These are phyloP conservation scores for Meda fulgida DNA, from an alignment of 2,797 vertebrate genomes.

Conservation along the genomic window DNA sequence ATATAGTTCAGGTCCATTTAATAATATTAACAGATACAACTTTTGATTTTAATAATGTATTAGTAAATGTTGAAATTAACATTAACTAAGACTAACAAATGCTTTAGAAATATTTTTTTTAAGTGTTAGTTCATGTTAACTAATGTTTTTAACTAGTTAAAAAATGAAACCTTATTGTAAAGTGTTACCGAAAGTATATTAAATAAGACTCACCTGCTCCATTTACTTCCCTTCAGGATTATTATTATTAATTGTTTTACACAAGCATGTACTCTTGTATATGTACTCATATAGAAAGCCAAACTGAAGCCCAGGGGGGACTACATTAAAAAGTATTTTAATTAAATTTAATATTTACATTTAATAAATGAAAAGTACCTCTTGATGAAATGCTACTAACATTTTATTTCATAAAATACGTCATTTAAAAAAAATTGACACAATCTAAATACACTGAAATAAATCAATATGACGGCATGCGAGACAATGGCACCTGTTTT, in stretches of 20 bases:
- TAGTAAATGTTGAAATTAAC: neutral
- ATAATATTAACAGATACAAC: neutral
- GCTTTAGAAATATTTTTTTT: neutral
- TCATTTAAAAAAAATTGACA: constrained; percentile 78
- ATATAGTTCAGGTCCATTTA: too few species aligned
- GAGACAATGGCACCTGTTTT: constrained; percentile 73
- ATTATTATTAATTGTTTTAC: neutral
- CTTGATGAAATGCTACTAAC: constrained; percentile 73
- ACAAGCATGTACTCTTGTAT: neutral
- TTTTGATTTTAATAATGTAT: neutral
- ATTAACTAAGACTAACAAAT: neutral
- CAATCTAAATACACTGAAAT: constrained; percentile 77
- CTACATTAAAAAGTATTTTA: neutral
- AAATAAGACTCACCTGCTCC: neutral
- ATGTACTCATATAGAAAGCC: neutral
- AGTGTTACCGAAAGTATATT: neutral
- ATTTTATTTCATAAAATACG: constrained; percentile 85
- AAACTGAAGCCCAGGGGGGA: neutral
- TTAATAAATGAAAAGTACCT: constrained; percentile 18
- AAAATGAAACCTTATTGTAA: neutral
- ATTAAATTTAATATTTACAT: neutral
- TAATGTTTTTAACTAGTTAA: neutral
- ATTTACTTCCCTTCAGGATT: neutral
- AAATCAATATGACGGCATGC: constrained; percentile 80
- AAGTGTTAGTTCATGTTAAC: neutral